Conservation (phyloP, 2,888 invertebrate species). For the Ormyrus pomaceus region DNA sequence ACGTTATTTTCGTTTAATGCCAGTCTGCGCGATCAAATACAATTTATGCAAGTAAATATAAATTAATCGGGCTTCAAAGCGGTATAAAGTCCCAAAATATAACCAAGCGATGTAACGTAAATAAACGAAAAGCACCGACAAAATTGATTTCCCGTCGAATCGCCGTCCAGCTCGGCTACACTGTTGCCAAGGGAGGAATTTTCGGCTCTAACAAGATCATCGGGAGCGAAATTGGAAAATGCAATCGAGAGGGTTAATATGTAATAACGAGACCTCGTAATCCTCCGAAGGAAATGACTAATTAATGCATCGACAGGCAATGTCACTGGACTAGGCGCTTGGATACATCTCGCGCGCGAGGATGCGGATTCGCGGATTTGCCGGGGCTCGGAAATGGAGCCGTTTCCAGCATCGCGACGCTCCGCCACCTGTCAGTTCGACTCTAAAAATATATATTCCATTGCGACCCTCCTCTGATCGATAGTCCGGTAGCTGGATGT, state of each 20-base stretch:
- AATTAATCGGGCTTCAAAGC: too few relatives aligned
- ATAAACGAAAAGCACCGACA: too few relatives aligned
- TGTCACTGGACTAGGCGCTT: not conserved
- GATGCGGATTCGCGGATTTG: not conserved
- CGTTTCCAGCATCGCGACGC: constrained; percentile 46
- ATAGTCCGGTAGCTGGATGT: constrained; percentile 34
- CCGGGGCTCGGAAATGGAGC: constrained; percentile 40
- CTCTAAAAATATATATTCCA: constrained; percentile 48
- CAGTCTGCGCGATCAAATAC: too few relatives aligned
- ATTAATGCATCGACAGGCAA: constrained; percentile 52
- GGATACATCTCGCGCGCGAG: not conserved
- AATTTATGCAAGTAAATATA: too few relatives aligned
- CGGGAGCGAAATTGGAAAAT: constrained; percentile 8
- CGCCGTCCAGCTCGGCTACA: not conserved
- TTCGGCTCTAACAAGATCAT: not conserved
- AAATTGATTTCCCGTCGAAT: too few relatives aligned
- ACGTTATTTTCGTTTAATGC: too few relatives aligned
- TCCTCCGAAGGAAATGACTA: constrained; percentile 56
- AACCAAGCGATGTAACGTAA: too few relatives aligned
- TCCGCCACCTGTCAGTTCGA: constrained; percentile 56
- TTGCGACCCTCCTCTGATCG: constrained; percentile 21
- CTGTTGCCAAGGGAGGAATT: constrained; percentile 23
- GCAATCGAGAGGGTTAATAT: not conserved
- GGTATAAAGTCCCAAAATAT: too few relatives aligned
- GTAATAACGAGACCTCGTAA: constrained; percentile 30